A percentile compares a stretch with the other conserved stretches of the same genome.
Conservation (phyloP, 2,113 vertebrate genomes). For the Phalacrocorax aristotelis region DNA sequence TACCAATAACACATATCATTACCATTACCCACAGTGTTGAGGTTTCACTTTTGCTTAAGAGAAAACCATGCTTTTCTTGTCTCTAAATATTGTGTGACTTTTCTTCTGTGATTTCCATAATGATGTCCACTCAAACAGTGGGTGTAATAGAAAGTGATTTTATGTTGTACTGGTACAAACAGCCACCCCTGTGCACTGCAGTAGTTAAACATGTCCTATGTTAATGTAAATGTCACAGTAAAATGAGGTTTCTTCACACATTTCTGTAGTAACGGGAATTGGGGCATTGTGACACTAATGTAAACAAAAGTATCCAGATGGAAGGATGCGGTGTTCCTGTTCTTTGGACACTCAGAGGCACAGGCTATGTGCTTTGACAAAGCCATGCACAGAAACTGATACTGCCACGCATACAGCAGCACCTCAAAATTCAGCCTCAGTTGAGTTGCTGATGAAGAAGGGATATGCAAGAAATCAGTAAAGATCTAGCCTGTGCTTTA, state of each 20-base stretch:
- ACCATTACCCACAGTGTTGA: neutral
- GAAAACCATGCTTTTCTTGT: no score
- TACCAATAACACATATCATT: neutral
- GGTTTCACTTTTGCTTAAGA: neutral
- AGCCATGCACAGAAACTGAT: neutral
- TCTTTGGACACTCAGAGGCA: neutral
- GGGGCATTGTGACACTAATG: neutral
- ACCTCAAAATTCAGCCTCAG: neutral
- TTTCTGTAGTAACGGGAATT: rapidly evolving
- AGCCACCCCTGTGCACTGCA: no score
- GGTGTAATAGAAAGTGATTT: neutral
- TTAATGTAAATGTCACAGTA: neutral
- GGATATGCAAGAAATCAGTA: neutral
- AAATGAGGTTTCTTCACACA: neutral
- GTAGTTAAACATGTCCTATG: rapidly evolving
- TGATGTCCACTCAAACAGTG: neutral
- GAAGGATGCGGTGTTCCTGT: neutral
- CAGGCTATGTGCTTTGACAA: neutral
- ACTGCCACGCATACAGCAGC: neutral
- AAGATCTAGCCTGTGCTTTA: neutral
- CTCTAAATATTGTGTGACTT: neutral
- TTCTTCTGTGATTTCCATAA: neutral
- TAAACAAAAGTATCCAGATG: rapidly evolving
- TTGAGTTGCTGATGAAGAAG: neutral
- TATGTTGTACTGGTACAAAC: neutral